A percentile compares a stretch with the other conserved stretches of the same genome.
Evolutionary conservation across 2,113 vertebrate genomes (phyloP).

Genomic region (Seriola rivoliana): DNA sequence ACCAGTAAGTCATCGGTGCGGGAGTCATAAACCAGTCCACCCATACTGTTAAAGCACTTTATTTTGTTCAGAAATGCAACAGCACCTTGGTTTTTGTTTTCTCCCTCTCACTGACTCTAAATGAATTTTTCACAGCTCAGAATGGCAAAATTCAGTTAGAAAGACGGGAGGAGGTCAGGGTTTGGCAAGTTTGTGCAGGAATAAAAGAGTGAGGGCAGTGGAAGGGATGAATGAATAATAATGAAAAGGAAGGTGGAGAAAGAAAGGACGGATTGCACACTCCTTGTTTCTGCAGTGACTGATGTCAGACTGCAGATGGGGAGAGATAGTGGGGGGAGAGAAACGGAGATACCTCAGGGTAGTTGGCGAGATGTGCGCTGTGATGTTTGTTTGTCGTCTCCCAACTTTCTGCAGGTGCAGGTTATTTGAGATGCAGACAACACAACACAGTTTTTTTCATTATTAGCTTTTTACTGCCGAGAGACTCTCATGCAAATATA

Average conservation of each 20-base stretch:
- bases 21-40: constrained; percentile 8
- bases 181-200: constrained; percentile 29
- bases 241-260: constrained; percentile 34
- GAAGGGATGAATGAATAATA: constrained; percentile 26
- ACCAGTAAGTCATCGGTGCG: neutral
- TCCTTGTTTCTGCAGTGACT: constrained; percentile 48
- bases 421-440: constrained; percentile 47
- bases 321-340: neutral
- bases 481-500: constrained; percentile 27
- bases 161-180: constrained; percentile 1
- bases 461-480: constrained; percentile 17
- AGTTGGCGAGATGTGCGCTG: constrained; percentile 54
- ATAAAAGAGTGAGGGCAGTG: constrained; percentile 17
- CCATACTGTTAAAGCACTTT: constrained; percentile 15
- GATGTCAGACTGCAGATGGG: constrained; percentile 51
- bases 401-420: constrained; percentile 48
- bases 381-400: constrained; percentile 61
- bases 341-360: constrained; percentile 47
- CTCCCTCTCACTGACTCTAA: constrained; percentile 4
- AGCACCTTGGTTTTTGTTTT: neutral
- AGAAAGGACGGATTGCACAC: constrained; percentile 19
- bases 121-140: constrained; percentile 27
- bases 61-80: constrained; percentile 2
- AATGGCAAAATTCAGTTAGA: constrained; percentile 13
- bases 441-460: constrained; percentile 23